Conservation (phyloP, 2,113 vertebrate species). For the Poicephalus meyeri region DNA sequence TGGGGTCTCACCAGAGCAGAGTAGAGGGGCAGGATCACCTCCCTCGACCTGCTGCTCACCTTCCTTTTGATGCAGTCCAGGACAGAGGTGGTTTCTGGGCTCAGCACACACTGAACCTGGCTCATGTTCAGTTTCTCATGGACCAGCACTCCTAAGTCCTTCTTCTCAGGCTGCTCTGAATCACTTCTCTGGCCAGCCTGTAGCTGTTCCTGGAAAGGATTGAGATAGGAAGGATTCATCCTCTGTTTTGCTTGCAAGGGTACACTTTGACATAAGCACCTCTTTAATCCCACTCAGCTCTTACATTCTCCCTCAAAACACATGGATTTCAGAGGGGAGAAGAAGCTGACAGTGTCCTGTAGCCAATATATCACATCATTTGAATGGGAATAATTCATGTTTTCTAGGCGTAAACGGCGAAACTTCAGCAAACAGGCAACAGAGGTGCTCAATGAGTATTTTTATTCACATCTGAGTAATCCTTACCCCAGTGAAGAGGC, state of each 20-base stretch:
- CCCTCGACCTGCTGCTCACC: not conserved
- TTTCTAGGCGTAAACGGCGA: conserved; percentile 80
- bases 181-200: not conserved
- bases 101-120: not conserved
- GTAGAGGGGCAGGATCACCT: not conserved
- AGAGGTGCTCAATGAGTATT: conserved; percentile 90
- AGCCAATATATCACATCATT: not conserved
- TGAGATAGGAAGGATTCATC: not conserved
- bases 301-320: not conserved
- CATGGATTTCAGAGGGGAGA: not conserved
- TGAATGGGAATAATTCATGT: not conserved
- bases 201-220: not conserved
- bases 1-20: not conserved
- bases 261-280: too few relatives aligned
- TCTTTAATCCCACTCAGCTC: not conserved
- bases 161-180: not conserved
- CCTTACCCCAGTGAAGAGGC: conserved; percentile 92
- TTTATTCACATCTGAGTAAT: conserved; percentile 91
- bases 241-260: not conserved
- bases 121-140: not conserved
- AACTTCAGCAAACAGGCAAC: conserved; percentile 93
- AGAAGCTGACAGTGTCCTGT: not conserved
- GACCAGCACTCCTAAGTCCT: not conserved
- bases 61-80: not conserved
- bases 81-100: not conserved